These are phyloP conservation scores for Heliothis peltigera DNA, from an alignment of 2,888 invertebrate species.

Conservation along the genomic window DNA sequence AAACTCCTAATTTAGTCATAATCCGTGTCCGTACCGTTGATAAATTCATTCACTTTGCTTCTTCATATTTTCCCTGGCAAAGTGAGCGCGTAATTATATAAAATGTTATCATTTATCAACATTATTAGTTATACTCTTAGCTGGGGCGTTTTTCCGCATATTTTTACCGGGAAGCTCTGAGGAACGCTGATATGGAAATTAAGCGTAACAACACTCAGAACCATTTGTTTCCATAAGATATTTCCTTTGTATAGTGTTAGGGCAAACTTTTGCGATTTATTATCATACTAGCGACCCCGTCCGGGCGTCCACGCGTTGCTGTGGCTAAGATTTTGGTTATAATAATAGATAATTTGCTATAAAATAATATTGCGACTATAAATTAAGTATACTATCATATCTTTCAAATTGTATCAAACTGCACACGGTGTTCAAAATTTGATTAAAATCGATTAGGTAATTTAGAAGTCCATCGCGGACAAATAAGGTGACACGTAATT, in stretches of 20 bases:
- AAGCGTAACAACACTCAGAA: conserved; percentile 34
- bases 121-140: conserved; percentile 33
- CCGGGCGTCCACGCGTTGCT: too few species aligned
- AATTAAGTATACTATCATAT: too few species aligned
- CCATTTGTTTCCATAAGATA: conserved; percentile 39
- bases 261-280: neutral
- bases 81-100: conserved; percentile 32
- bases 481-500: too few species aligned
- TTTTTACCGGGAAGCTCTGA: conserved; percentile 21
- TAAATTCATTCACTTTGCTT: conserved; percentile 17
- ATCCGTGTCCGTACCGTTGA: neutral
- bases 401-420: too few species aligned
- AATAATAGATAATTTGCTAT: too few species aligned
- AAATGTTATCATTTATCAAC: conserved; percentile 43
- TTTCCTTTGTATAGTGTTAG: conserved; percentile 7
- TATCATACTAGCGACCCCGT: neutral
- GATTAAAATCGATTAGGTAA: too few species aligned
- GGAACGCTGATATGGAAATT: conserved; percentile 32
- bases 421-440: too few species aligned
- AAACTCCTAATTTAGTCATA: neutral
- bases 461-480: too few species aligned
- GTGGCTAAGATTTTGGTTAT: too few species aligned
- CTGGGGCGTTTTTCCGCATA: conserved; percentile 30
- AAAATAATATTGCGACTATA: too few species aligned
- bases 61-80: conserved; percentile 18